Percentiles rank a stretch among this genome's conserved stretches.
phyloP scores from a whole-genome alignment of 92 coral and sea anemone species.

The Zoanthus gigantus region DNA sequence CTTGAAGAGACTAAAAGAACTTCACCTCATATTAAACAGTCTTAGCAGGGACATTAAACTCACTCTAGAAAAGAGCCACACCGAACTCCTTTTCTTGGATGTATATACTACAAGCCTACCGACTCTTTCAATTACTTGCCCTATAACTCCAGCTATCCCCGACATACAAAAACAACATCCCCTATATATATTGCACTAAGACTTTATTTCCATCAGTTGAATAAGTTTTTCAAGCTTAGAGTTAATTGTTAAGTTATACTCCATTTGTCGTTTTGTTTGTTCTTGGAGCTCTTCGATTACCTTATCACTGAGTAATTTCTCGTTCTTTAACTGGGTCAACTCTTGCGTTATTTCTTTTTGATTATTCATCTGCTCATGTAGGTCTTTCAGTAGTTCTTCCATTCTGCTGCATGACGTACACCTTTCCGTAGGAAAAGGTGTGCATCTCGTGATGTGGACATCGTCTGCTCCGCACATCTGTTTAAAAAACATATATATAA shows the following conservation, averaged over 20 bases:
- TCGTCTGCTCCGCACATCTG: slow-evolving; percentile 8
- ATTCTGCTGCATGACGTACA: background rate
- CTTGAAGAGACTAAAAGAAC: too few relatives aligned
- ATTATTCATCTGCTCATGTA: background rate
- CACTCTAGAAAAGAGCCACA: too few relatives aligned
- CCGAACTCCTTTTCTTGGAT: too few relatives aligned
- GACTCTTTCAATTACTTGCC: too few relatives aligned
- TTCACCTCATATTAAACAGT: too few relatives aligned
- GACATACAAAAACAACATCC: too few relatives aligned
- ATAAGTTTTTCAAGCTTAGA: slow-evolving; percentile 8
- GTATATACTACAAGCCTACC: too few relatives aligned
- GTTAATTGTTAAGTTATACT: background rate
- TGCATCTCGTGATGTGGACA: background rate
- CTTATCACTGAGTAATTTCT: background rate
- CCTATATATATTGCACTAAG: too few relatives aligned
- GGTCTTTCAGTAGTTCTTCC: background rate
- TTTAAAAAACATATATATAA: background rate
- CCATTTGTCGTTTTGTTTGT: slow-evolving; percentile 4
- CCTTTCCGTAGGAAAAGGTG: background rate
- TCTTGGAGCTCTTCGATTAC: background rate
- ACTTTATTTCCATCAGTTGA: slow-evolving; percentile 7
- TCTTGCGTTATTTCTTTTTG: background rate
- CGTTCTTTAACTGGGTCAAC: background rate
- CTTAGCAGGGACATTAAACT: too few relatives aligned
- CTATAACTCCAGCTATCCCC: too few relatives aligned